phyloP scores from a whole-genome alignment of 2,797 vertebrate genomes.

The Psittacula derbiana region DNA sequence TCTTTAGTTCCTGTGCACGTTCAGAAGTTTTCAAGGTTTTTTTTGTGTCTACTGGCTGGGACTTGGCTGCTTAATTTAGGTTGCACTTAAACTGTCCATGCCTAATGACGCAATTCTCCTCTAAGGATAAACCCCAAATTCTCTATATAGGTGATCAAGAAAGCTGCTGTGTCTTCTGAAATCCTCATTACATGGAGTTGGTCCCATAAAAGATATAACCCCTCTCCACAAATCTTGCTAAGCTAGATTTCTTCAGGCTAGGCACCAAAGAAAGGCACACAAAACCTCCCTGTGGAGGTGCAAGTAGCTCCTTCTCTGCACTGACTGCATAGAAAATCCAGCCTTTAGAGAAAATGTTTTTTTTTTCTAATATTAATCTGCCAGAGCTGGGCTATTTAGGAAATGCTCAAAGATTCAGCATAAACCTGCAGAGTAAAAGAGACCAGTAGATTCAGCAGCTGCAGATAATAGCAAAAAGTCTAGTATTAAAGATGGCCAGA shows the following conservation, averaged over 20 bases:
- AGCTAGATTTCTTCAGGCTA: not conserved
- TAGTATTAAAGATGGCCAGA: not conserved
- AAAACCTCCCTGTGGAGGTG: not conserved
- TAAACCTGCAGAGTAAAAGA: not conserved
- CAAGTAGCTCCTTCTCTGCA: not conserved
- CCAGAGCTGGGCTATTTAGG: not conserved
- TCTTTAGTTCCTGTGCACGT: not conserved
- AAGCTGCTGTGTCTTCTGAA: not conserved
- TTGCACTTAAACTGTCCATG: not conserved
- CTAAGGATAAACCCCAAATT: not conserved
- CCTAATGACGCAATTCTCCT: constrained; percentile 1
- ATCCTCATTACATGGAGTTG: not conserved
- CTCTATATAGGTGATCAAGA: not conserved
- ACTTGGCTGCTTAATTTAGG: not conserved
- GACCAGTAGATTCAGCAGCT: not conserved
- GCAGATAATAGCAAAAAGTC: not conserved
- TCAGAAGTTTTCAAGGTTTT: not conserved
- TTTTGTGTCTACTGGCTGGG: not conserved
- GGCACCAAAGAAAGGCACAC: not conserved
- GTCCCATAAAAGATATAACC: not conserved
- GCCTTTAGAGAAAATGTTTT: not conserved
- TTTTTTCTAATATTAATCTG: not conserved
- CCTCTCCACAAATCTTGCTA: not conserved
- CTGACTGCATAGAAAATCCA: not conserved
- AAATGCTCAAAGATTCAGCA: not conserved